phyloP scores from a whole-genome alignment of 23 tunicate genomes.

The Diplosoma virens region DNA sequence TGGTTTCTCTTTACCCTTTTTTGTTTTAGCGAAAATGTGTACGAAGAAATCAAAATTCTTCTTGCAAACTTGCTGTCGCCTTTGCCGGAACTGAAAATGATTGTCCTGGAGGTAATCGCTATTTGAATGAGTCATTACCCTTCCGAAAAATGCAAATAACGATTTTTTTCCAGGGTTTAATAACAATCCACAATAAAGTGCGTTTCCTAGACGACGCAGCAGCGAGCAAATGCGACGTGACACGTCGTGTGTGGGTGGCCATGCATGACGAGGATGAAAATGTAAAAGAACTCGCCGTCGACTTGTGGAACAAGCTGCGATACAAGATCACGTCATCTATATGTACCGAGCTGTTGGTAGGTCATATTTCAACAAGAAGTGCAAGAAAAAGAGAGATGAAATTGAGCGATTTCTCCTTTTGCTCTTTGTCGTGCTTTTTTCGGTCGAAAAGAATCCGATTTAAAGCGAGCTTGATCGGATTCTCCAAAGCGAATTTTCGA shows the following conservation, averaged over 20 bases:
- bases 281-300: slow-evolving; percentile 27
- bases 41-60: slow-evolving; percentile 46
- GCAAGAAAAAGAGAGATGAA: no score
- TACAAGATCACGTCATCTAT: slow-evolving; percentile 20
- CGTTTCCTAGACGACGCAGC: slow-evolving; percentile 9
- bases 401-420: no score
- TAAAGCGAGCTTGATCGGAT: no score
- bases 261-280: slow-evolving; percentile 66
- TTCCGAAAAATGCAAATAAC: no score
- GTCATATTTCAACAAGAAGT: no score
- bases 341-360: slow-evolving; percentile 52
- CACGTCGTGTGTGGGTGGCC: slow-evolving; percentile 69
- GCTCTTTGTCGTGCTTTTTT: no score
- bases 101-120: slow-evolving; percentile 50
- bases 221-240: neutral
- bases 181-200: slow-evolving; percentile 11
- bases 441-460: no score
- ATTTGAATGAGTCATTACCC: no score
- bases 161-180: slow-evolving; percentile 37
- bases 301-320: slow-evolving; percentile 60
- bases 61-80: slow-evolving; percentile 63
- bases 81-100: slow-evolving; percentile 13
- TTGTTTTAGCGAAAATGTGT: neutral
- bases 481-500: no score
- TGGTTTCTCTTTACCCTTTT: no score